A percentile compares a stretch with the other conserved stretches of the same genome.
These are phyloP conservation scores for Zoanthus gigantus DNA, from an alignment of 92 coral and sea anemone species.

Conservation along the genomic window DNA sequence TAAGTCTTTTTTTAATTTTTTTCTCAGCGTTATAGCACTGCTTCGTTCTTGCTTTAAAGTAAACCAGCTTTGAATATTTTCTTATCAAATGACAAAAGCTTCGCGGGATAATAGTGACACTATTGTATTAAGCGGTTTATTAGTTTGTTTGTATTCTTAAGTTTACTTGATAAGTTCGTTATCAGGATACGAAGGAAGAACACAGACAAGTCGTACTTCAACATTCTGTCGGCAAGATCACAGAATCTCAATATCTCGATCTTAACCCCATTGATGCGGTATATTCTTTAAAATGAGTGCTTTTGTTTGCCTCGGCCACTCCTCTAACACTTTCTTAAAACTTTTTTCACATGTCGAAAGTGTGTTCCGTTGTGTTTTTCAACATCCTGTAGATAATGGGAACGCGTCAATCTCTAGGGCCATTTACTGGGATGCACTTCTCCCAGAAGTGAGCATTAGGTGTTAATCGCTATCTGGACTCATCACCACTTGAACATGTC, in stretches of 20 bases:
- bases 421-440: constrained; percentile 75
- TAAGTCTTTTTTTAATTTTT: constrained; percentile 42
- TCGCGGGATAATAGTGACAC: constrained; percentile 43
- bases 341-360: constrained; percentile 53
- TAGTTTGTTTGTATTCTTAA: constrained; percentile 40
- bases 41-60: constrained; percentile 38
- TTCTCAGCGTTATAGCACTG: constrained; percentile 14
- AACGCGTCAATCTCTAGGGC: constrained; percentile 66
- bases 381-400: constrained; percentile 66
- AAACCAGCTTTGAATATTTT: constrained; percentile 41
- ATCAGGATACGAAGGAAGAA: constrained; percentile 2
- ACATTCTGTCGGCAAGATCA: constrained; percentile 90
- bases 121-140: constrained; percentile 48
- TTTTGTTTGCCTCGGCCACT: constrained; percentile 71
- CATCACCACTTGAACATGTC: constrained; percentile 99
- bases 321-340: constrained; percentile 66
- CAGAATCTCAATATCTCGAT: constrained; percentile 61
- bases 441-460: constrained; percentile 91
- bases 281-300: constrained; percentile 51
- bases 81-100: constrained; percentile 44
- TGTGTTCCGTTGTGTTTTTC: constrained; percentile 65
- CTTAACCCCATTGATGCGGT: constrained; percentile 60
- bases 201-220: constrained; percentile 26
- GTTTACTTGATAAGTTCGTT: constrained; percentile 39
- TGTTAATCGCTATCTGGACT: constrained; percentile 99